Conservation (phyloP, 1,140 invertebrate species). For the Drosophila nikananu region DNA sequence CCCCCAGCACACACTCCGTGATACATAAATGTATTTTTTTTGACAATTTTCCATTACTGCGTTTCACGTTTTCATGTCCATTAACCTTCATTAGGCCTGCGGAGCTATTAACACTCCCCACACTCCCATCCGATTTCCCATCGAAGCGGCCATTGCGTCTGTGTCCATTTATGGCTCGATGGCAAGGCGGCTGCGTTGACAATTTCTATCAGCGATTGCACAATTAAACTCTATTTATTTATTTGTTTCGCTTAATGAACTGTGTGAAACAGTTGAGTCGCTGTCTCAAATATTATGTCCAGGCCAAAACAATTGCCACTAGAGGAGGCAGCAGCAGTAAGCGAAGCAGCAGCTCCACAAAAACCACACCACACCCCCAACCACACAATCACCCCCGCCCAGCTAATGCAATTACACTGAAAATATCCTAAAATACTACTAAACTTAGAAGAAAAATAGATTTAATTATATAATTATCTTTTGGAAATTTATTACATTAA, state of each 20-base stretch:
- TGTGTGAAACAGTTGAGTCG: slow-evolving; percentile 71
- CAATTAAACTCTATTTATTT: slow-evolving; percentile 79
- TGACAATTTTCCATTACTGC: slow-evolving; percentile 44
- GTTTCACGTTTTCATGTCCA: slow-evolving; percentile 58
- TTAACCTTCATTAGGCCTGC: slow-evolving; percentile 79
- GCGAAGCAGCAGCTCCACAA: no score
- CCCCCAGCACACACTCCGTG: background rate
- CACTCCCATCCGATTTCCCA: background rate
- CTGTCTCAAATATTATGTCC: slow-evolving; percentile 32
- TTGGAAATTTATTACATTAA: background rate
- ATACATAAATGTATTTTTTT: slow-evolving; percentile 9
- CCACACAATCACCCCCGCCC: slow-evolving; percentile 36
- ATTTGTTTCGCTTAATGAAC: slow-evolving; percentile 77
- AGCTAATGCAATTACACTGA: slow-evolving; percentile 18
- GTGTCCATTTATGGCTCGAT: slow-evolving; percentile 34
- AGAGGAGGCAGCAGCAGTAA: background rate
- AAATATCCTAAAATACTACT: background rate
- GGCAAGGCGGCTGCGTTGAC: slow-evolving; percentile 54
- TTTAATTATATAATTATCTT: no score
- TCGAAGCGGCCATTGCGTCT: slow-evolving; percentile 15
- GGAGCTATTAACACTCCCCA: slow-evolving; percentile 42
- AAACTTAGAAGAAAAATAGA: background rate
- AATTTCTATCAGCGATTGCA: slow-evolving; percentile 72
- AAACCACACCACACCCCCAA: slow-evolving; percentile 20
- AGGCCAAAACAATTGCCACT: slow-evolving; percentile 53